Base-by-base conservation (phyloP, 2,113 vertebrate species). In the Ginglymostoma cirratum region DNA sequence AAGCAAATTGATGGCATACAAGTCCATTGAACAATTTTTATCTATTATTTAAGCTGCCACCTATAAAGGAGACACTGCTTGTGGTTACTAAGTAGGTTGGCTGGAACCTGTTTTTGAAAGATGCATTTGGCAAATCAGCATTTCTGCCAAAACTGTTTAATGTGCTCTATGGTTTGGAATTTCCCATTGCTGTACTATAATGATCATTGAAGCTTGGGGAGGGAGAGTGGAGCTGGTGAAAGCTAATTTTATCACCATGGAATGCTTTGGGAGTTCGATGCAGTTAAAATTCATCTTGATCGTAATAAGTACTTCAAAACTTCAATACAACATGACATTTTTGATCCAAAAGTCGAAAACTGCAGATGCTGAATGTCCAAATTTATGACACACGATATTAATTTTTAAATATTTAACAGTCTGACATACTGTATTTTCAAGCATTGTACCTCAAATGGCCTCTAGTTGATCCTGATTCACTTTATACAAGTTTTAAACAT, bases 101-200 rank as follows among this genome's bases (percentile, higher is more conserved):
- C 69, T 95, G 34, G 67, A 95, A 95, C 23, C 42, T 70, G 69
- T 95, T 95, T 95, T 95, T 95, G 94, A 95, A 95, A 95, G 69
- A 69, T 95, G 72, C 94, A 95, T 72, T 95, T 95, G 94, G 94
- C 24, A 38, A 95, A 72, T 95, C 94, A 95, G 94, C 94, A 76
- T 72, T 72, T 95, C 94, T 76, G 94, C 94, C 94, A 95, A 95
- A 95, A 52, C 45, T 72, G 52, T 95, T 95, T 95, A 95, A 76
- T 95, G 69, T 95, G 27, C 69, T 72, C 38, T 95, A 72, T 30
- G 34, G 38, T 72, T 72, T 72, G 94, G 27, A 72, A 72, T 72
- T 93, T 95, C 76, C 94, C 69, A 48, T 42, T 27, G 67, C 94
- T 72, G 15, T 45, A 72, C 65, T 72, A 72, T 30, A 95, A 27